These are phyloP conservation scores for Menura novaehollandiae DNA, from an alignment of 2,113 vertebrate species.

Conservation along the genomic window DNA sequence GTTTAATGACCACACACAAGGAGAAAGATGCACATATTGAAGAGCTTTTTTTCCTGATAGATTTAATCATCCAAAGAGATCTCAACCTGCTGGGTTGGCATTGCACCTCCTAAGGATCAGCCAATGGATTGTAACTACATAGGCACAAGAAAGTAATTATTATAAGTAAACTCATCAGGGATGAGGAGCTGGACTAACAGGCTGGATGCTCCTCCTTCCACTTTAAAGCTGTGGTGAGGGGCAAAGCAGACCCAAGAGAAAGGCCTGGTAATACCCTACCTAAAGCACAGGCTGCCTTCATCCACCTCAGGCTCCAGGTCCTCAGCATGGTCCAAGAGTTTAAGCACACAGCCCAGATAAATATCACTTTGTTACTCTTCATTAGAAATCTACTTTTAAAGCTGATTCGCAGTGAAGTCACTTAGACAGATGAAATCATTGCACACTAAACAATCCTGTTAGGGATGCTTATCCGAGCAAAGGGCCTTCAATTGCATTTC, in stretches of 20 bases:
- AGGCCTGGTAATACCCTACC: neutral
- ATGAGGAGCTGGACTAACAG: neutral
- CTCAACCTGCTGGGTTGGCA: neutral
- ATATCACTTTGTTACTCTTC: neutral
- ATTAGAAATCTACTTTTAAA: neutral
- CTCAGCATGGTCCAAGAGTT: neutral
- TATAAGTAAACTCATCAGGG: neutral
- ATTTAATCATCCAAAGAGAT: neutral
- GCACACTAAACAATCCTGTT: slow-evolving; percentile 8
- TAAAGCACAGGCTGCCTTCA: neutral
- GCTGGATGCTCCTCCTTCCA: neutral
- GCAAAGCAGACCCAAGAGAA: neutral
- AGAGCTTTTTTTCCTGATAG: neutral
- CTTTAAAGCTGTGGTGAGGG: neutral
- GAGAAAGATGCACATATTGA: neutral
- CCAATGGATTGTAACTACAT: neutral
- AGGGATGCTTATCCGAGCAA: slow-evolving; percentile 34
- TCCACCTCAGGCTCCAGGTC: neutral
- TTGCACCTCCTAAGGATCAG: neutral
- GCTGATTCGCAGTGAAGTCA: neutral
- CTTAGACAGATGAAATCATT: slow-evolving; percentile 15
- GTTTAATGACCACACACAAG: neutral
- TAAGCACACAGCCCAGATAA: neutral
- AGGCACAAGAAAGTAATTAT: neutral
- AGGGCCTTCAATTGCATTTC: neutral